These are phyloP conservation scores for Carterocephalus palaemon DNA, from an alignment of 2,888 invertebrate genomes.

Conservation along the genomic window DNA sequence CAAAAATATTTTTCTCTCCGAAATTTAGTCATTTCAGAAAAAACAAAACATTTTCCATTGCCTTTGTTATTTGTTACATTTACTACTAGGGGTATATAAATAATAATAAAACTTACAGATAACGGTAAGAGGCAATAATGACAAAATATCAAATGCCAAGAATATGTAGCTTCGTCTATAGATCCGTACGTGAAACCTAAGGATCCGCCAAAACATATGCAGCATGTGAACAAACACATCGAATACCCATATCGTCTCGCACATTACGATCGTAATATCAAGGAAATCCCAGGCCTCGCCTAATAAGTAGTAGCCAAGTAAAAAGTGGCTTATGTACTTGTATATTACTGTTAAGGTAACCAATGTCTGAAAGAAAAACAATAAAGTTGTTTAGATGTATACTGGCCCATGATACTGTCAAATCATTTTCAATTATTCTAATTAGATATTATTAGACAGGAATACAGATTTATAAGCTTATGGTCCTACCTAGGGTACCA, in stretches of 20 bases:
- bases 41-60: no score
- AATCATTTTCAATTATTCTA: no score
- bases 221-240: conserved; percentile 51
- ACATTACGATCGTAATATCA: conserved; percentile 36
- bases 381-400: background rate
- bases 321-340: conserved; percentile 48
- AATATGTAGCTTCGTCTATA: conserved; percentile 44
- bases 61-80: no score
- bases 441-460: no score
- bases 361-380: conserved; percentile 43
- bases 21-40: no score
- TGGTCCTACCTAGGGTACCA: no score
- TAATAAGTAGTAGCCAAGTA: conserved; percentile 49
- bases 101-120: conserved; percentile 51
- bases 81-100: no score
- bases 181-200: conserved; percentile 52
- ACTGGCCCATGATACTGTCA: no score
- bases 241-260: conserved; percentile 44
- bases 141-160: conserved; percentile 47
- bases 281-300: conserved; percentile 32
- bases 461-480: no score
- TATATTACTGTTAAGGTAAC: conserved; percentile 46
- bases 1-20: no score
- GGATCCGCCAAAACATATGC: conserved; percentile 55
- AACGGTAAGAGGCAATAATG: conserved; percentile 44